phyloP scores from a whole-genome alignment of 2,797 vertebrate genomes.

The Enteromius paludinosus region DNA sequence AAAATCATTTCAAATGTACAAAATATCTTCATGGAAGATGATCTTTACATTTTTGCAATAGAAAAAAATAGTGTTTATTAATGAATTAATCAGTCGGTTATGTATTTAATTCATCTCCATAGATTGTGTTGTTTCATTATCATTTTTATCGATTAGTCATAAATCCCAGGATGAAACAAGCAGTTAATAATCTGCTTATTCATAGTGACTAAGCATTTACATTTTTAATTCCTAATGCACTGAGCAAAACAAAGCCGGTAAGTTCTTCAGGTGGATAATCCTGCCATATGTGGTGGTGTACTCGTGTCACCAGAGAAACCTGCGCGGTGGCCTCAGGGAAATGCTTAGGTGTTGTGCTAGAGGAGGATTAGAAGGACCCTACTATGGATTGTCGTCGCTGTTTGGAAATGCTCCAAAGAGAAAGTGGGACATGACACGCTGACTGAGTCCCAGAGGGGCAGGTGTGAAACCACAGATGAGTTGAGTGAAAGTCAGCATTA shows the following conservation, averaged over 20 bases:
- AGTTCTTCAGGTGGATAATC: constrained; percentile 53
- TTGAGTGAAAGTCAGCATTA: background rate
- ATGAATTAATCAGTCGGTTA: background rate
- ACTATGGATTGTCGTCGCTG: constrained; percentile 31
- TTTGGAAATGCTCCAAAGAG: constrained; percentile 57
- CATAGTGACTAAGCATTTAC: constrained; percentile 31
- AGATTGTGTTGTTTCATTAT: background rate
- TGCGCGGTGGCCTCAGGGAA: constrained; percentile 53
- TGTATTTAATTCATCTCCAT: background rate
- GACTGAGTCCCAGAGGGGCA: constrained; percentile 5
- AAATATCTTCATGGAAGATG: too few relatives aligned
- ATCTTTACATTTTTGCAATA: background rate
- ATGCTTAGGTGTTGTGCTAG: constrained; percentile 64
- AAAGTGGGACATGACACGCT: constrained; percentile 34
- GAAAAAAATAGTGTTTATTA: background rate
- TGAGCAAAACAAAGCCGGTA: background rate
- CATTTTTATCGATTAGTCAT: background rate
- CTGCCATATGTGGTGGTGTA: constrained; percentile 44
- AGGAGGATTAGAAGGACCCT: constrained; percentile 66
- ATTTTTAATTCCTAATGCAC: constrained; percentile 13
- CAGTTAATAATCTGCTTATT: constrained; percentile 1
- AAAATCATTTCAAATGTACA: too few relatives aligned
- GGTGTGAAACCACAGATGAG: background rate
- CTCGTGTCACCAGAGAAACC: constrained; percentile 44
- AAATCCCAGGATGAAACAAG: background rate